These are phyloP conservation scores for Amphiprion clarkii DNA, from an alignment of 2,797 vertebrate genomes.

Conservation along the genomic window DNA sequence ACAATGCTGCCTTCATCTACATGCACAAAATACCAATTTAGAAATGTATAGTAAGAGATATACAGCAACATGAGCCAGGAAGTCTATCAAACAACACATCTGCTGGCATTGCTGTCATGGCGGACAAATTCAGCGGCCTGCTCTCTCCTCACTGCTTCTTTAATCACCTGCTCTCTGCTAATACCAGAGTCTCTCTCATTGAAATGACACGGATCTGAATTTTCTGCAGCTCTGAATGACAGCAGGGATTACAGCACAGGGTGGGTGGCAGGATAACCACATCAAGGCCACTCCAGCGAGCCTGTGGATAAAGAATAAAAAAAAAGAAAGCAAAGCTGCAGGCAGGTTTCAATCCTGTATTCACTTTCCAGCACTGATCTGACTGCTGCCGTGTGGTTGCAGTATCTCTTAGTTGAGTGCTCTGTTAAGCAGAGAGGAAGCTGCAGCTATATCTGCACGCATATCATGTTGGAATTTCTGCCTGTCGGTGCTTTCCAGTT, in stretches of 20 bases:
- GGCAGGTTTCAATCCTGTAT: slow-evolving; percentile 43
- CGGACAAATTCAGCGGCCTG: background rate
- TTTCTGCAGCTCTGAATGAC: slow-evolving; percentile 23
- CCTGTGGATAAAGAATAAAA: slow-evolving; percentile 13
- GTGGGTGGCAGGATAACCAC: slow-evolving; percentile 34
- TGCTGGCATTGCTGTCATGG: background rate
- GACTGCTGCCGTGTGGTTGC: slow-evolving; percentile 29
- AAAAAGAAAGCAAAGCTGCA: slow-evolving; percentile 21
- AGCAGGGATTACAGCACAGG: slow-evolving; percentile 43
- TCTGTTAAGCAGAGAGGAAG: slow-evolving; percentile 30
- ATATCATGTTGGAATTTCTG: slow-evolving; percentile 53
- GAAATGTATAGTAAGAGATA: no score
- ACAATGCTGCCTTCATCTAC: no score
- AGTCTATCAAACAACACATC: background rate
- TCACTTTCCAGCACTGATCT: slow-evolving; percentile 24
- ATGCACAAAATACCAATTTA: no score
- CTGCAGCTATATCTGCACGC: slow-evolving; percentile 33
- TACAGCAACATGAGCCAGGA: background rate
- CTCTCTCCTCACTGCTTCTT: background rate
- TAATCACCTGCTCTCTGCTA: slow-evolving; percentile 1
- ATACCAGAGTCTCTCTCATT: slow-evolving; percentile 15
- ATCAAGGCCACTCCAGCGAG: slow-evolving; percentile 27
- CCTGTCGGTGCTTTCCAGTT: slow-evolving; percentile 42
- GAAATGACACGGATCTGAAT: slow-evolving; percentile 28
- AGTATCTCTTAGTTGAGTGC: background rate